Percentiles rank a stretch among this genome's conserved stretches.
These are phyloP conservation scores for Drosophila suzukii DNA, from an alignment of 1,140 invertebrate genomes.

Conservation along the genomic window DNA sequence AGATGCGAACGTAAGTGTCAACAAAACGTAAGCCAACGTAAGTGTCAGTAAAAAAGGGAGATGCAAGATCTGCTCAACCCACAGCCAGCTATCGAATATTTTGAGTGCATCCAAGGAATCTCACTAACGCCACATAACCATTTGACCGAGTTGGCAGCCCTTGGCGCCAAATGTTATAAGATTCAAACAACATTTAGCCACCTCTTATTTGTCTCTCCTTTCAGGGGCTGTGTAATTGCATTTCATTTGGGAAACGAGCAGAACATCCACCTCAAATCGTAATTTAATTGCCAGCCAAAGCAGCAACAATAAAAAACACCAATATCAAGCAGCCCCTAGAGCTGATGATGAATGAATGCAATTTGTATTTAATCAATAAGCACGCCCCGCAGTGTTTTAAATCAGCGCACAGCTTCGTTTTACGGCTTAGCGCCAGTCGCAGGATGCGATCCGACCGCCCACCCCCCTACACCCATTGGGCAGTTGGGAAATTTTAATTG, in stretches of 20 bases:
- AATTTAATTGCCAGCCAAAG: conserved; percentile 71
- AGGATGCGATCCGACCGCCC: conserved; percentile 36
- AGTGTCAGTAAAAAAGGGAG: too few relatives aligned
- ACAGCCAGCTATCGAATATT: neutral
- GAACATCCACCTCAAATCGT: conserved; percentile 57
- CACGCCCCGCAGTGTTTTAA: conserved; percentile 81
- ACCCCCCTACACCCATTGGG: neutral
- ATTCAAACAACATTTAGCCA: conserved; percentile 2
- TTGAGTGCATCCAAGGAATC: neutral
- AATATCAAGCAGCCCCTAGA: conserved; percentile 16
- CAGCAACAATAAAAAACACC: conserved; percentile 34
- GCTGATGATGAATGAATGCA: conserved; percentile 78
- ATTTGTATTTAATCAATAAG: conserved; percentile 83
- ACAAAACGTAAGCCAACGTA: too few relatives aligned
- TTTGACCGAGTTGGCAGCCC: conserved; percentile 2
- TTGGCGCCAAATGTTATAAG: conserved; percentile 2
- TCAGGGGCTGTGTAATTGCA: conserved; percentile 15
- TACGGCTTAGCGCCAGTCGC: conserved; percentile 78
- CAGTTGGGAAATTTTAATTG: conserved; percentile 73
- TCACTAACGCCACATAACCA: neutral
- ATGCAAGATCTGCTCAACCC: too few relatives aligned
- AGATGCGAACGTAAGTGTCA: too few relatives aligned
- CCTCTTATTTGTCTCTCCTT: neutral
- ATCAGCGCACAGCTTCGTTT: conserved; percentile 80
- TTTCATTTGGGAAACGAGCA: conserved; percentile 31